Conservation (phyloP, 2,797 vertebrate genomes). For the Aldrovandia affinis region DNA sequence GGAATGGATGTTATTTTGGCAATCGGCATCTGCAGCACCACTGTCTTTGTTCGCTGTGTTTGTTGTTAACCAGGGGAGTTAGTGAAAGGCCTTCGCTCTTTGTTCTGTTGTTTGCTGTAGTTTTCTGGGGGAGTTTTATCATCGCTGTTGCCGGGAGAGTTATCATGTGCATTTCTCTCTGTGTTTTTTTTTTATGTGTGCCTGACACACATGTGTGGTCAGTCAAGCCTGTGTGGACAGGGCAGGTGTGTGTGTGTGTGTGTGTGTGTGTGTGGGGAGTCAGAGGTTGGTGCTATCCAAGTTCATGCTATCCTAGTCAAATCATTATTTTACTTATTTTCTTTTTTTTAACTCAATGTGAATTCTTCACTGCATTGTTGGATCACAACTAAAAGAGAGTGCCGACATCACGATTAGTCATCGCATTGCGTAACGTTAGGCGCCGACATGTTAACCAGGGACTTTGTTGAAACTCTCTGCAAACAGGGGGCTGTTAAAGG, state of each 20-base stretch:
- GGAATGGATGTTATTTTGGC: slow-evolving; percentile 1
- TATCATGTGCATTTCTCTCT: background rate
- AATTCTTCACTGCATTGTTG: background rate
- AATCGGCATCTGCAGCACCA: background rate
- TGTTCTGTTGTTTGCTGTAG: slow-evolving; percentile 15
- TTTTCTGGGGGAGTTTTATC: background rate
- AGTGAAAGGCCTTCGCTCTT: background rate
- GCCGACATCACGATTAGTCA: background rate
- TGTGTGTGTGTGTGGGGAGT: no score
- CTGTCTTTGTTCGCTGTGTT: slow-evolving; percentile 1
- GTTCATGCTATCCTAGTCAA: background rate
- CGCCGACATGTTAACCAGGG: background rate
- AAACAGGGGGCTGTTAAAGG: background rate
- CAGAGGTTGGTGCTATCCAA: no score
- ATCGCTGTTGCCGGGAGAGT: background rate
- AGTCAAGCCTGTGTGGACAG: background rate
- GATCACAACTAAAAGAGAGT: background rate
- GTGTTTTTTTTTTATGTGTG: background rate
- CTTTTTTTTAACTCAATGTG: background rate
- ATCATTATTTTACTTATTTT: background rate
- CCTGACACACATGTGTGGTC: background rate
- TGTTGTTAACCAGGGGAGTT: slow-evolving; percentile 9
- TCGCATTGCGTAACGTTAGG: background rate
- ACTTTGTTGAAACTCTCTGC: background rate
- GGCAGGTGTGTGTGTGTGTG: background rate